Base-by-base conservation (phyloP, 2,888 invertebrate species). In the Masnerella sp. region DNA sequence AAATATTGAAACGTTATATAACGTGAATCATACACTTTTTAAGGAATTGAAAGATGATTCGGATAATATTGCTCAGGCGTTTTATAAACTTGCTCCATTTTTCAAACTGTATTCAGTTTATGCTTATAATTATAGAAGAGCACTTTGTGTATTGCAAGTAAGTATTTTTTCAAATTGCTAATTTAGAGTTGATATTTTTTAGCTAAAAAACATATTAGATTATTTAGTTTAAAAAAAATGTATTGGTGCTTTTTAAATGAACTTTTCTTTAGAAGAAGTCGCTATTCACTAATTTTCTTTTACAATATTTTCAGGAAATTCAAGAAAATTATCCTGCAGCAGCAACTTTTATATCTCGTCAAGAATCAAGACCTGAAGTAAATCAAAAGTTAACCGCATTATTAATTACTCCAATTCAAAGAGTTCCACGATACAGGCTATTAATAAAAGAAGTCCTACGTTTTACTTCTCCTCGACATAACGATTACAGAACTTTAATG, bases 51-150 rank as follows among this genome's bases (percentile, higher is more conserved):
- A 90, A 76, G 79, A 88, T 5, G 88, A 90, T 78, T 85, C 88
- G 68, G 89, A 90, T 22, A 90, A 91, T 83, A 89, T 94, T 5
- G 91, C 92, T 0, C 85, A 88, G 49, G 92, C 93, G 0, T 94
- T 95, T 84, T 88, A 90, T 0, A 91, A 91, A 81, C 89, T 94
- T 71, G 93, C 93, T 0, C 94, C 94, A 2, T 94, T 92, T 83
- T 91, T 95, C 54, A 95, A 94, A 85, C 84, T 94, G 12, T 95
- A 95, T 82, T 93, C 94, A 0, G 91, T 92, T 0, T 94, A 94
- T 84, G 94, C 94, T 0, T 93, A 92, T 71, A 93, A 92, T 79
- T 94, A 93, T 82, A 92, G 91, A 75, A 90, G 90, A 69, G 90
- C 91, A 0, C 84, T 93, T 47, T 87, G 89, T 32, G 85, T 91